Evolutionary conservation across 2,888 invertebrate species (phyloP), one percentile per base, ranked within the genome.

Genomic region (Osedax frankpressi): DNA sequence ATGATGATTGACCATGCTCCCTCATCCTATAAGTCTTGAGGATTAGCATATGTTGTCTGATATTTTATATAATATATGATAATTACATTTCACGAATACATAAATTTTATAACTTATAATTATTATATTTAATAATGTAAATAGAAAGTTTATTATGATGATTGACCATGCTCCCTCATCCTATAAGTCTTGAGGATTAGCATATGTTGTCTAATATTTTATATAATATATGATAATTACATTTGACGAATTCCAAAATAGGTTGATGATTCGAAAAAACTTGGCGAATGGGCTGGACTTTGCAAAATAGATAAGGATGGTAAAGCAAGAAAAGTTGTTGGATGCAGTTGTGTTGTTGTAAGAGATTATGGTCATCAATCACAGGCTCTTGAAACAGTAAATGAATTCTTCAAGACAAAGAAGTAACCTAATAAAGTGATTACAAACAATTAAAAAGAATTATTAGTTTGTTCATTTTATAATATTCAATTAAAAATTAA

Each of bases 271-370:
- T 97, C 96, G 88, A 97, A 97, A 87, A 95, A 95, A 85, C 89
- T 98, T 74, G 98, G 98, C 70, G 98, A 99, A 88, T 97, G 97
- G 96, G 93, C 95, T 70, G 98, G 98, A 78, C 89, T 98, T 76
- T 98, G 98, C 88, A 98, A 98, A 88, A 94, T 97, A 82, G 98
- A 99, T 88, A 94, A 92, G 84, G 94, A 96, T 80, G 98, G 98
- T 82, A 97, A 97, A 85, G 94, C 98, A 76, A 89, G 98, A 80
- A 99, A 99, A 88, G 93, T 97, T 78, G 95, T 96, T 79, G 94
- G 95, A 73, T 96, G 96, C 88, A 95, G 95, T 2, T 94, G 94
- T 84, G 95, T 96, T 76, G 97, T 97, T 76, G 92, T 97, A 74
- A 83, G 81, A 92, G 95, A 96, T 87, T 98, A 92, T 85, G 97